Evolutionary conservation across 2,888 invertebrate species (phyloP).

Genomic region (Noctua janthe): DNA sequence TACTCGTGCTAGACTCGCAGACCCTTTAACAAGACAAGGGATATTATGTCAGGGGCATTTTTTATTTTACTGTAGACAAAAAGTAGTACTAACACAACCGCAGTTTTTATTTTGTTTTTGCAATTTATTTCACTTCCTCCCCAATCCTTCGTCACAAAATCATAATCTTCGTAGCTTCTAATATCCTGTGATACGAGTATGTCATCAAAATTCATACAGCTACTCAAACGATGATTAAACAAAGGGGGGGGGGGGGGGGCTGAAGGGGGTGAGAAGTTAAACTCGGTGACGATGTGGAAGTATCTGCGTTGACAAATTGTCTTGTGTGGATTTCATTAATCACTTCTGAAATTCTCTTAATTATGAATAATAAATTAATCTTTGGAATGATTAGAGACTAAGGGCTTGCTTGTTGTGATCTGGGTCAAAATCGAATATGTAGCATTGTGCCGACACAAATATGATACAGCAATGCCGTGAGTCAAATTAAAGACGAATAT

Average conservation of each 20-base stretch:
- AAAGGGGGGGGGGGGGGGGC: constrained; percentile 6
- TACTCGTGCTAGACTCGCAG: not conserved
- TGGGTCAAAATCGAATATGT: not conserved
- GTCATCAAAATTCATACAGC: constrained; percentile 54
- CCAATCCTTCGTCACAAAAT: not conserved
- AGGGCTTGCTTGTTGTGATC: not conserved
- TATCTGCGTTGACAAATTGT: constrained; percentile 47
- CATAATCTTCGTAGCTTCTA: constrained; percentile 11
- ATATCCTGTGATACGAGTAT: constrained; percentile 7
- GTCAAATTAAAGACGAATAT: not conserved
- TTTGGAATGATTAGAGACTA: not conserved
- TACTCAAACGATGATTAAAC: constrained; percentile 57
- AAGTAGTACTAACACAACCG: no score
- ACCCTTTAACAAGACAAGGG: not conserved
- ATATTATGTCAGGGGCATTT: not conserved
- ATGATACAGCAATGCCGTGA: not conserved
- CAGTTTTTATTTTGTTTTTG: no score
- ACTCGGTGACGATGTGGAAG: constrained; percentile 14
- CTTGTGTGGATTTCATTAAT: constrained; percentile 46
- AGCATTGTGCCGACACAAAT: not conserved
- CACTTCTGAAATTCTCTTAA: constrained; percentile 30
- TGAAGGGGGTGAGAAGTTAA: not conserved
- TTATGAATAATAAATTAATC: constrained; percentile 14
- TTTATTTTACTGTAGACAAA: no score
- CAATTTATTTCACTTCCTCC: not conserved